Conservation (phyloP, 2,797 vertebrate species). For the Sebastolobus altivelis region DNA sequence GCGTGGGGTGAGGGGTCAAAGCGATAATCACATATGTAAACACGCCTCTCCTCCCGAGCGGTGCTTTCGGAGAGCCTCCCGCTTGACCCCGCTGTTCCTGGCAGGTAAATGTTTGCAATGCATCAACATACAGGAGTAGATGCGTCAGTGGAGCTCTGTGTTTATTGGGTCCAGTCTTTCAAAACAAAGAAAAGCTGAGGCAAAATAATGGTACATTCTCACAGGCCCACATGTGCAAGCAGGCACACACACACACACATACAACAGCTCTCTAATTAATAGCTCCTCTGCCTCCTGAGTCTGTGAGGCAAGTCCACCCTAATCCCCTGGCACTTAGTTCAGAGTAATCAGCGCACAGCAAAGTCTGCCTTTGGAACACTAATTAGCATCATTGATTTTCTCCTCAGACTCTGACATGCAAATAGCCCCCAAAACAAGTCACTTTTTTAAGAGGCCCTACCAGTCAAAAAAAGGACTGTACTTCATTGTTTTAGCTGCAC, state of each 20-base stretch:
- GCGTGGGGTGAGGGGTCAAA: conserved; percentile 77
- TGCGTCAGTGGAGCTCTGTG: conserved; percentile 16
- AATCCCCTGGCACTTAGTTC: conserved; percentile 82
- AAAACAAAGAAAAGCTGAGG: conserved; percentile 58
- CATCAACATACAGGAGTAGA: conserved; percentile 52
- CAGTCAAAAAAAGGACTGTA: conserved; percentile 32
- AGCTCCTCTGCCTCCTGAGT: conserved; percentile 79
- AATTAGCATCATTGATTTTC: conserved; percentile 85
- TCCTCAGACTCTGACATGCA: conserved; percentile 74
- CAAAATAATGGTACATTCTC: conserved; percentile 57
- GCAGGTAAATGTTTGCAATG: conserved; percentile 78
- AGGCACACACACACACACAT: conserved; percentile 19
- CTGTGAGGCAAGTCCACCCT: conserved; percentile 79
- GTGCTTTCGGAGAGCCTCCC: conserved; percentile 47
- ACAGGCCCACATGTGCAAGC: conserved; percentile 52
- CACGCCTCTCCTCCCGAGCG: conserved; percentile 65
- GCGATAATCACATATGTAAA: conserved; percentile 83
- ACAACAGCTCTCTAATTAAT: conserved; percentile 77
- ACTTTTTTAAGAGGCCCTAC: conserved; percentile 48
- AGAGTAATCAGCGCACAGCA: conserved; percentile 79
- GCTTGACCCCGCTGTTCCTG: conserved; percentile 65
- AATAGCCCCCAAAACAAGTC: conserved; percentile 74
- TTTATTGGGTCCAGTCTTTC: conserved; percentile 59
- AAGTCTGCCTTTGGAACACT: conserved; percentile 80
- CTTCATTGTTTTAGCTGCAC: conserved; percentile 48